These are phyloP conservation scores for Sebastes iracundus DNA, from an alignment of 2,797 vertebrate species.

Conservation along the genomic window DNA sequence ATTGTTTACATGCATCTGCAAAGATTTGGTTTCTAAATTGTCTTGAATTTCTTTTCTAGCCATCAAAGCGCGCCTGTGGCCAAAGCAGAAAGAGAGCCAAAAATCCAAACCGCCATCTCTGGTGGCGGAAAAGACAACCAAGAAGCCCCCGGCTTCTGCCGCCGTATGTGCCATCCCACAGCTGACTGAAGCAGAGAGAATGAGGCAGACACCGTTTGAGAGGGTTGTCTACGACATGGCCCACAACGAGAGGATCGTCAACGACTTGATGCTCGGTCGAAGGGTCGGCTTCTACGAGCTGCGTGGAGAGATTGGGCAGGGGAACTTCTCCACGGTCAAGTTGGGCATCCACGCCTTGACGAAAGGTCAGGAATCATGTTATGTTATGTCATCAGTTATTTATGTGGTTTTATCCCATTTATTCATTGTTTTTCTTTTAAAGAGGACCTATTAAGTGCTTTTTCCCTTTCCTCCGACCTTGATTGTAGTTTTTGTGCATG, in stretches of 20 bases:
- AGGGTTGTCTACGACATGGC: slow-evolving; percentile 81
- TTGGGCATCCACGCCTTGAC: slow-evolving; percentile 83
- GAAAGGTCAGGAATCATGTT: slow-evolving; percentile 72
- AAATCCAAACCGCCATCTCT: slow-evolving; percentile 48
- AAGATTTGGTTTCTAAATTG: neutral
- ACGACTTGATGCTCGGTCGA: slow-evolving; percentile 77
- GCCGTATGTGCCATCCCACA: slow-evolving; percentile 16
- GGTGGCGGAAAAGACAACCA: slow-evolving; percentile 30
- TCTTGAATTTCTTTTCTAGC: slow-evolving; percentile 46
- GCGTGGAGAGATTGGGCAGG: slow-evolving; percentile 81
- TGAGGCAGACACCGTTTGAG: slow-evolving; percentile 76
- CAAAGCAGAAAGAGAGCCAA: slow-evolving; percentile 62
- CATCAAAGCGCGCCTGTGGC: slow-evolving; percentile 61
- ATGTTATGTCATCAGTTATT: neutral
- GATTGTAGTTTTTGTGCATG: too few species aligned
- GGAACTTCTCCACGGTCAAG: slow-evolving; percentile 84
- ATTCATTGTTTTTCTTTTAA: neutral
- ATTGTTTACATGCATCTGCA: neutral
- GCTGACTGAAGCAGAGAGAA: slow-evolving; percentile 65
- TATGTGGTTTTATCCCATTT: neutral
- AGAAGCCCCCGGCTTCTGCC: slow-evolving; percentile 1
- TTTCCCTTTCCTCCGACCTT: too few species aligned
- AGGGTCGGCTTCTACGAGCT: slow-evolving; percentile 85
- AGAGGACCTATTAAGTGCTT: too few species aligned
- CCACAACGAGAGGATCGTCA: slow-evolving; percentile 74